A percentile compares a stretch with the other conserved stretches of the same genome.
These are phyloP conservation scores for Lampropteryx suffumata DNA, from an alignment of 2,888 invertebrate species.

Conservation along the genomic window DNA sequence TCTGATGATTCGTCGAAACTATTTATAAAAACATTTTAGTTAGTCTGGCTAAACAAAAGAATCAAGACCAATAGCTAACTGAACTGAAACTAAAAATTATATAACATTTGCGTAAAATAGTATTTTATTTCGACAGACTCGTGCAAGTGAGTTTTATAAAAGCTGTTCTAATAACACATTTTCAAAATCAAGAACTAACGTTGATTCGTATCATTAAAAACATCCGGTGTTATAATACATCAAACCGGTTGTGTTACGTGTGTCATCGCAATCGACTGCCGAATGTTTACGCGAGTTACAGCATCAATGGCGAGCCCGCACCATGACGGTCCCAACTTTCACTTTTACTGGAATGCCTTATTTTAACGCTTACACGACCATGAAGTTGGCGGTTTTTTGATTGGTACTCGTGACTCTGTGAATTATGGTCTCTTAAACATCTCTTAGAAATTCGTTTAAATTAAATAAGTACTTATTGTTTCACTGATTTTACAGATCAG, in stretches of 20 bases:
- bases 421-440: not conserved
- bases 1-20: too few species aligned
- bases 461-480: too few species aligned
- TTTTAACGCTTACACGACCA: conserved; percentile 29
- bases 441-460: too few species aligned
- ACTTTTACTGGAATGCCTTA: conserved; percentile 39
- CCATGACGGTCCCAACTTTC: conserved; percentile 47
- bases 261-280: conserved; percentile 48
- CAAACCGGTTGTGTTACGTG: conserved; percentile 48
- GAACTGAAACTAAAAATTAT: too few species aligned
- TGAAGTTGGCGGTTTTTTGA: conserved; percentile 18
- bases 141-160: too few species aligned
- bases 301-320: conserved; percentile 41
- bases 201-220: conserved; percentile 21
- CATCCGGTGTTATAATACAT: conserved; percentile 33
- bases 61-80: too few species aligned
- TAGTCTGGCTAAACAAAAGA: too few species aligned
- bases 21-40: too few species aligned
- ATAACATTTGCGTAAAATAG: too few species aligned
- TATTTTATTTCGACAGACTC: too few species aligned
- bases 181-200: conserved; percentile 1
- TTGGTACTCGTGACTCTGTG: not conserved
- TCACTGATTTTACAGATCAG: too few species aligned
- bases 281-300: conserved; percentile 37
- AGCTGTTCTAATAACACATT: too few species aligned